Conservation (phyloP, 92 coral and sea anemone species). For the Meandrina meandrites region DNA sequence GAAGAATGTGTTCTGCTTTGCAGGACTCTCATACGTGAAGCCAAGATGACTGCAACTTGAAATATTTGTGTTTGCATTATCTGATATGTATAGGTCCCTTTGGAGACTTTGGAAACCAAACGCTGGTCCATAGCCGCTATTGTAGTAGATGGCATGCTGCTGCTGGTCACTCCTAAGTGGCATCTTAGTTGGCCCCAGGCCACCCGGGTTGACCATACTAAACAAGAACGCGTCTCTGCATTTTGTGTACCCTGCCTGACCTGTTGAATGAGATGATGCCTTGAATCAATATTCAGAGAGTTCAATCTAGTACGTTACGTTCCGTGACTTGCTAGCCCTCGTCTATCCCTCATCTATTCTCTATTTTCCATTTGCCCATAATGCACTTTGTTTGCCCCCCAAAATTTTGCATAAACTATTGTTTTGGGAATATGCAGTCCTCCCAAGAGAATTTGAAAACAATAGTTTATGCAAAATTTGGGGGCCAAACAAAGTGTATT, state of each 20-base stretch:
- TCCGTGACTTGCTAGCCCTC: too few relatives aligned
- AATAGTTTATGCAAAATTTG: too few relatives aligned
- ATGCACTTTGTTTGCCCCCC: too few relatives aligned
- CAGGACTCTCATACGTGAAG: neutral
- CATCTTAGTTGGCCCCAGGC: constrained; percentile 48
- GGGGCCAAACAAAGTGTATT: too few relatives aligned
- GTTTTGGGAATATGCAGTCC: too few relatives aligned
- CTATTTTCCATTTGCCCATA: too few relatives aligned
- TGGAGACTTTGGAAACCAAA: too few relatives aligned
- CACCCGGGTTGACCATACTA: constrained; percentile 52
- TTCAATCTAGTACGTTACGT: too few relatives aligned
- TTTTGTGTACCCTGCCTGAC: neutral
- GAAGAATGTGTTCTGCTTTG: neutral
- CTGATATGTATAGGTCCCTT: constrained; percentile 27
- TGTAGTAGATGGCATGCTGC: neutral
- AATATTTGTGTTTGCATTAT: constrained; percentile 19
- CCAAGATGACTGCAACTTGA: neutral
- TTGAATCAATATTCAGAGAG: neutral
- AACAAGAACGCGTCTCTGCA: constrained; percentile 60
- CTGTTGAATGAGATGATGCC: constrained; percentile 1
- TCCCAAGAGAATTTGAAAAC: too few relatives aligned
- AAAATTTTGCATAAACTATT: too few relatives aligned
- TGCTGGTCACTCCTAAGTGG: neutral
- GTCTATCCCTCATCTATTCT: too few relatives aligned
- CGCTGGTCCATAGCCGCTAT: constrained; percentile 5